Conservation (phyloP, 2,113 vertebrate species). For the Penelope pileata region DNA sequence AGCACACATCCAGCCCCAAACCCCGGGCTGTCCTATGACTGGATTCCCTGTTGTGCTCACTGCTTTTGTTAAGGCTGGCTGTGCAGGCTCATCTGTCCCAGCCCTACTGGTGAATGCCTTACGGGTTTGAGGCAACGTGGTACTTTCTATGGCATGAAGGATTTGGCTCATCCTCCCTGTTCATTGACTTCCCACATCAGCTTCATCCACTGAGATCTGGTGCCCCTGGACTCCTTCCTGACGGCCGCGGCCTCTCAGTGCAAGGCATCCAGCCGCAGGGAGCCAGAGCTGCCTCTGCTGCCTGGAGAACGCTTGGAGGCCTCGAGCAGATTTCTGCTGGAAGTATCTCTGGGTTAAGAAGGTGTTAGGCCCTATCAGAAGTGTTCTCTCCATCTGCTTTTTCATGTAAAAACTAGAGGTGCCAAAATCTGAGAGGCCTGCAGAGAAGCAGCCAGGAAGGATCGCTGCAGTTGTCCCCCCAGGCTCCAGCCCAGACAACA, state of each 20-base stretch:
- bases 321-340: slow-evolving; percentile 30
- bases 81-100: background rate
- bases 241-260: background rate
- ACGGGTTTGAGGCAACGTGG: background rate
- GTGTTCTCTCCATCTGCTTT: slow-evolving; percentile 47
- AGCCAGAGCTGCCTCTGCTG: background rate
- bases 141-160: background rate
- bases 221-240: background rate
- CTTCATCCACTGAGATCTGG: fast-evolving
- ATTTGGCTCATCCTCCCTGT: background rate
- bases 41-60: background rate
- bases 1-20: background rate
- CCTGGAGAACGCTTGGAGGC: background rate
- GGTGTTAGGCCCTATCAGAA: slow-evolving; percentile 40
- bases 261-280: background rate
- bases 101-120: fast-evolving
- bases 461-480: slow-evolving; percentile 29
- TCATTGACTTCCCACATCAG: background rate
- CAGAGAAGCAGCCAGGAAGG: background rate
- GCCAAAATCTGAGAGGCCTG: slow-evolving; percentile 34
- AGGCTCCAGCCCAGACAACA: background rate
- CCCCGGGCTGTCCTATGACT: background rate
- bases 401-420: background rate
- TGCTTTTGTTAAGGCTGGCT: background rate
- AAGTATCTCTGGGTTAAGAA: slow-evolving; percentile 47